These are phyloP conservation scores for Dasysyrphus tricinctus DNA, from an alignment of 2,888 invertebrate species.

Conservation along the genomic window DNA sequence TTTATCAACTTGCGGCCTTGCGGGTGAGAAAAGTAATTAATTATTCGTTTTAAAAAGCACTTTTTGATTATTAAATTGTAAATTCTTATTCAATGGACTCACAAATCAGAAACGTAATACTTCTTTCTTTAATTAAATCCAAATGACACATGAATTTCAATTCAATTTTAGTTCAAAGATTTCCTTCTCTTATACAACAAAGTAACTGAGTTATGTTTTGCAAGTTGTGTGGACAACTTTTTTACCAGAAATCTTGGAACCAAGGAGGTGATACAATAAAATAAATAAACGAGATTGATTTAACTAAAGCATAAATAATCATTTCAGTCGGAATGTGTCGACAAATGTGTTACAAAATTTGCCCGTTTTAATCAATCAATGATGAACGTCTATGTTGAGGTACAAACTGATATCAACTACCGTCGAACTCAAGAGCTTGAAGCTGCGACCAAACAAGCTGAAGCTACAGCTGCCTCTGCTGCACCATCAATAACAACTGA, in stretches of 20 bases:
- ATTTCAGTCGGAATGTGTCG: constrained; percentile 80
- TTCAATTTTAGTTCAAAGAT: constrained; percentile 80
- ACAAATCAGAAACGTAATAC: constrained; percentile 62
- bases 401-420: constrained; percentile 81
- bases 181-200: constrained; percentile 83
- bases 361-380: constrained; percentile 82
- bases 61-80: background rate
- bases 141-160: constrained; percentile 15
- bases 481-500: constrained; percentile 24
- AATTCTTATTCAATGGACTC: constrained; percentile 50
- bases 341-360: constrained; percentile 82
- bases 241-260: constrained; percentile 79
- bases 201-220: constrained; percentile 83
- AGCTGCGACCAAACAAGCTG: constrained; percentile 77
- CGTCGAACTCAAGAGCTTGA: constrained; percentile 81
- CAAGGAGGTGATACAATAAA: constrained; percentile 78
- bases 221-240: constrained; percentile 82
- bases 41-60: background rate
- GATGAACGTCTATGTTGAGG: constrained; percentile 83
- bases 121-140: background rate
- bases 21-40: background rate
- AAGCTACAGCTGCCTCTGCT: constrained; percentile 72
- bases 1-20: constrained; percentile 17
- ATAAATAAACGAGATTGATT: constrained; percentile 1
- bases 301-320: background rate